Base-by-base conservation (phyloP, 2,797 vertebrate genomes). In the Manis crassicaudata region DNA sequence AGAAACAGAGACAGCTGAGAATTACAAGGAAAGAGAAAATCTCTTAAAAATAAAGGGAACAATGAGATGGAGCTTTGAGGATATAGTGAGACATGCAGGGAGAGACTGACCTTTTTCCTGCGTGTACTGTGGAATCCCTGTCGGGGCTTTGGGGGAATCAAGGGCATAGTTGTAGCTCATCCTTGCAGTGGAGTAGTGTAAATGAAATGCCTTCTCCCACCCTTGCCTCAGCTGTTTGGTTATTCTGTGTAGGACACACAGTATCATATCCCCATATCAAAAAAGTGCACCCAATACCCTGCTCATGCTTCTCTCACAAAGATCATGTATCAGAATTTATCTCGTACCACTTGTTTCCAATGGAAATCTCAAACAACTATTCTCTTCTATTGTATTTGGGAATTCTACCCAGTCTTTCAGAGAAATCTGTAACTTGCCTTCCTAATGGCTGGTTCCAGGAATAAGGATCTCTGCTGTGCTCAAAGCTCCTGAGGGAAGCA, bases 1-100 rank as follows among this genome's bases (percentile, higher is more conserved):
- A 54, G 62, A 67, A 93, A 11, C 12, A 14, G 54, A 72, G 27
- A 96, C 90, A 40, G 84, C 85, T 68, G 40, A 90, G 20, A 95
- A 85, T 91, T 91, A 83, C 52, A 73, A 77, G 77, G 96, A 96
- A 92, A 95, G 60, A 37, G 35, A 23, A 5, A 7, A 68, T 84
- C 93, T 92, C 46, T 80, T 13, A 73, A 56, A 82, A 93, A 79
- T 89, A 81, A 50, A 54, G 23, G 32, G 77, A 43, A 16, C 25
- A 43, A 60, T 80, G 25, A 50, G 7, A 3, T 84, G 76, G 25
- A 90, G 40, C 10, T 21, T 4, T 73, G n/a, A n/a, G 37, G 35
- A 6, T 37, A 17, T 6, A 40, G 9, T n/a, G 18, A 79, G 29
- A 17, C 17, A 32, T 23, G 60, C 46, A 40, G 37, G 7, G 25